Evolutionary conservation across 2,797 vertebrate genomes (phyloP).

Genomic region (Danio aesculapii): DNA sequence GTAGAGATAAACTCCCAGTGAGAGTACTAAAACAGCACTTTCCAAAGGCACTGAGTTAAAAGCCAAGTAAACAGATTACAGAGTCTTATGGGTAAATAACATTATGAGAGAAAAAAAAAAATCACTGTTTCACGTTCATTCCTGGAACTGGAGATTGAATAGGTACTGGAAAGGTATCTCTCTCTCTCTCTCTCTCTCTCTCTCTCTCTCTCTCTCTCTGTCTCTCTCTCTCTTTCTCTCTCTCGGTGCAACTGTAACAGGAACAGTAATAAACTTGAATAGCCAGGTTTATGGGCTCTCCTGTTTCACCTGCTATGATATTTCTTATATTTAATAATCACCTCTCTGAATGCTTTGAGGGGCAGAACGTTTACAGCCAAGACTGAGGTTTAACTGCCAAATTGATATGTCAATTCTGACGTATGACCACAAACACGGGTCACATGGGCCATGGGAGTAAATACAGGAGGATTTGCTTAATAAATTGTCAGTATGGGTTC

Average conservation of each 20-base stretch:
- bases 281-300: conserved; percentile 40
- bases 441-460: conserved; percentile 3
- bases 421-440: background rate
- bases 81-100: conserved; percentile 35
- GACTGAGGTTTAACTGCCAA: background rate
- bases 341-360: conserved; percentile 23
- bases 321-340: conserved; percentile 51
- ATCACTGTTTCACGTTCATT: conserved; percentile 20
- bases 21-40: conserved; percentile 43
- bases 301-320: conserved; percentile 36
- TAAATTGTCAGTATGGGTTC: conserved; percentile 18
- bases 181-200: background rate
- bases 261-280: conserved; percentile 38
- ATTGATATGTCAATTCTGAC: conserved; percentile 2
- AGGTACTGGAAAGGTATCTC: conserved; percentile 38
- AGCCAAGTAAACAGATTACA: conserved; percentile 52
- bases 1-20: conserved; percentile 32
- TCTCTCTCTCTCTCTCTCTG: background rate
- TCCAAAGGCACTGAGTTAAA: conserved; percentile 42
- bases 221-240: background rate
- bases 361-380: background rate
- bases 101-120: conserved; percentile 17
- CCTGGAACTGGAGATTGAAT: conserved; percentile 37
- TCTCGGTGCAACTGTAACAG: background rate
- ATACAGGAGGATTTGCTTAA: conserved; percentile 4